phyloP scores from a whole-genome alignment of 2,797 vertebrate species.

The Pipistrellus kuhlii region DNA sequence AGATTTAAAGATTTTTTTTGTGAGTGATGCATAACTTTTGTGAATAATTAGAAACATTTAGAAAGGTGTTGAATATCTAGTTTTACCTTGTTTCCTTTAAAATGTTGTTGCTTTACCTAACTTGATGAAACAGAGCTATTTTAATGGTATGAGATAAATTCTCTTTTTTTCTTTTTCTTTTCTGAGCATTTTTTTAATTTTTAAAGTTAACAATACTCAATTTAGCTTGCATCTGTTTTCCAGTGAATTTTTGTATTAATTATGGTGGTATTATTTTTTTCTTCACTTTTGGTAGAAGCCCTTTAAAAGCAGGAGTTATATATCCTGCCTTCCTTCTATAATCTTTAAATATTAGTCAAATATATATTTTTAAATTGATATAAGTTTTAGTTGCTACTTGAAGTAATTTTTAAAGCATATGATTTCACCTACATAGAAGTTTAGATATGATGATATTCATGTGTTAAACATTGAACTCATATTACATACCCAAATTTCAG shows the following conservation, averaged over 20 bases:
- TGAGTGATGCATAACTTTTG: neutral
- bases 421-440: neutral
- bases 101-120: neutral
- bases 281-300: neutral
- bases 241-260: neutral
- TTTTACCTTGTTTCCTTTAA: constrained; percentile 19
- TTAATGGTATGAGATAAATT: neutral
- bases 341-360: neutral
- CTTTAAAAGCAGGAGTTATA: neutral
- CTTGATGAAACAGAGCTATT: neutral
- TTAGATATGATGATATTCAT: neutral
- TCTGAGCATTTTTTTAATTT: neutral
- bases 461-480: neutral
- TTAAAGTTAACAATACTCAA: neutral
- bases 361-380: neutral
- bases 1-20: neutral
- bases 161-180: neutral
- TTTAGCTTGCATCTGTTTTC: neutral
- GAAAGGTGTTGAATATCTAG: neutral
- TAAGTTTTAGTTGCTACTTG: neutral
- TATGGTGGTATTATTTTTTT: neutral
- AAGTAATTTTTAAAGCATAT: neutral
- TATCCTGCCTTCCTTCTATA: neutral
- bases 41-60: neutral
- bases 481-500: neutral